A percentile compares a stretch with the other conserved stretches of the same genome.
Conservation (phyloP, 1,140 invertebrate genomes). For the Drosophila ohnishii region DNA sequence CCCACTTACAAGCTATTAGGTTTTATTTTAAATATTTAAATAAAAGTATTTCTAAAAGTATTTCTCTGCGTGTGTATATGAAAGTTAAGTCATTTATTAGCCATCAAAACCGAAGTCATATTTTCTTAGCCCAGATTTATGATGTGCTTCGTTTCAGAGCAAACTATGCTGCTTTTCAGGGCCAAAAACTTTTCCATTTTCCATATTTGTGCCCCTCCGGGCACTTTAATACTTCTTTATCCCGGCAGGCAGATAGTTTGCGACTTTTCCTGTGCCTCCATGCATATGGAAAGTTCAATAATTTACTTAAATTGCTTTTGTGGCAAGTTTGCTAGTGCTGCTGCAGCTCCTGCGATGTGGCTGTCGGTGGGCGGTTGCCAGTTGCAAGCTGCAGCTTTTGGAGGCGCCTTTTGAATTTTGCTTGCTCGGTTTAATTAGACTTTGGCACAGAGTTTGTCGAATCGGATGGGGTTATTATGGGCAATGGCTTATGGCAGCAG, state of each 20-base stretch:
- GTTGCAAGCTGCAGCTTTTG: constrained; percentile 30
- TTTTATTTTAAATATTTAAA: background rate
- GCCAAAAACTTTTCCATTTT: constrained; percentile 24
- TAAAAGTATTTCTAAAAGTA: background rate
- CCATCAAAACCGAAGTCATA: constrained; percentile 1
- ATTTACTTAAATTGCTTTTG: constrained; percentile 75
- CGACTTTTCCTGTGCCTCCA: constrained; percentile 36
- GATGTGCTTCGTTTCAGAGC: background rate
- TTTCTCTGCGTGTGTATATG: background rate
- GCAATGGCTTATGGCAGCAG: constrained; percentile 58
- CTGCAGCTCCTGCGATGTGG: constrained; percentile 10
- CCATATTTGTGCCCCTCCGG: constrained; percentile 8
- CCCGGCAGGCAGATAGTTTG: constrained; percentile 30
- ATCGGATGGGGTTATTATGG: constrained; percentile 40
- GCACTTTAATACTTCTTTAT: constrained; percentile 37
- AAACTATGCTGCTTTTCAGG: constrained; percentile 17
- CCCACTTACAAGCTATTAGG: background rate
- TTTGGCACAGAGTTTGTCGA: constrained; percentile 49
- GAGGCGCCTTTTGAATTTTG: constrained; percentile 59
- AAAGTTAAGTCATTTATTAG: constrained; percentile 3
- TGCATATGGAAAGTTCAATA: constrained; percentile 75
- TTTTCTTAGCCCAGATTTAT: constrained; percentile 16
- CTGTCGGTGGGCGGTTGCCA: constrained; percentile 40
- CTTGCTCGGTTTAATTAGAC: constrained; percentile 65
- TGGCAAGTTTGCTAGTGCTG: constrained; percentile 45